Evolutionary conservation across 2,797 vertebrate genomes (phyloP), one percentile per base, ranked within the genome.

Genomic region (Ispidina picta): DNA sequence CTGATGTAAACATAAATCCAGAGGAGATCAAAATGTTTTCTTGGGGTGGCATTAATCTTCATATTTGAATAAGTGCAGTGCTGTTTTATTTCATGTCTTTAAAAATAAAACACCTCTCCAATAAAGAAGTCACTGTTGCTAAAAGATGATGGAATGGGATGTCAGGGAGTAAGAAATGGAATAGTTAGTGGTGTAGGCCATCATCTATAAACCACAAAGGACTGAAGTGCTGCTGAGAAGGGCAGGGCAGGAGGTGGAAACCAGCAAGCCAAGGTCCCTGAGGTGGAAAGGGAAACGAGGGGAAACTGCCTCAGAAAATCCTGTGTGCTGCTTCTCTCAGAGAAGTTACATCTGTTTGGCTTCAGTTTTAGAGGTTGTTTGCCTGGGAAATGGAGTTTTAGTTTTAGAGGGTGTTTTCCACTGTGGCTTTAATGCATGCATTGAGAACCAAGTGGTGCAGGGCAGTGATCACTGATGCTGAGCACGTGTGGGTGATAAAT

Each of bases 1-100:
- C 59, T 82, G 76, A 81, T 92, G 68, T 83, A 94, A 94, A 94
- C 76, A 79, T 96, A 96, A 97, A 97, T 96, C 93, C 77, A 93
- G 86, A 92, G 97, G 93, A 95, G 95, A 96, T 97, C 92, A 82
- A 78, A 90, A 52, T 79, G 37, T 93, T 94, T 90, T 75, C 49
- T 91, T 8, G 2, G 59, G 81, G 65, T 87, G 39, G 18, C 84
- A 94, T 97, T 96, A 90, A 92, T 96, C 93, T 95, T 96, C 90
- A 82, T 92, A 91, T 95, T 86, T 80, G 83, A 92, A 87, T 93
- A 95, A 94, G 89, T 72, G 54, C 51, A 56, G 59, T 83, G 76
- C 90, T 95, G 83, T 78, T 93, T 92, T 81, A 94, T 94, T 96
- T 91, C 72, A 77, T 26, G 23, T 58, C 88, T 94, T 91, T 92